Conservation (phyloP, 2,797 vertebrate species). For the Eutrigla gurnardus region DNA sequence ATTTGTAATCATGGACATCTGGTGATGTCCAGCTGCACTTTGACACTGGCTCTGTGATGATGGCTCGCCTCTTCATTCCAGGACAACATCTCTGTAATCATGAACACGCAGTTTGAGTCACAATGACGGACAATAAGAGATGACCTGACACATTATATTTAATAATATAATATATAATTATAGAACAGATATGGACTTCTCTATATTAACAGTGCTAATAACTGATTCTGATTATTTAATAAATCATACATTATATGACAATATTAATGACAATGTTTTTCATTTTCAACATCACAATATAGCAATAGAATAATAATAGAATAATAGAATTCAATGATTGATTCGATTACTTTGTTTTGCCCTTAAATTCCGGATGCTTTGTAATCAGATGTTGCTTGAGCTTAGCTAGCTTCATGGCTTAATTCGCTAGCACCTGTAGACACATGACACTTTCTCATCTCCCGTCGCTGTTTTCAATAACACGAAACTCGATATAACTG, state of each 20-base stretch:
- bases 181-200: neutral
- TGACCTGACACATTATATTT: neutral
- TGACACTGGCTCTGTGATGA: neutral
- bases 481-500: no score
- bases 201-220: neutral
- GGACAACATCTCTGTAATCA: conserved; percentile 4
- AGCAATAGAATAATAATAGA: neutral
- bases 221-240: neutral
- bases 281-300: neutral
- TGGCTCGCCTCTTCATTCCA: conserved; percentile 1
- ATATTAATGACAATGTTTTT: neutral
- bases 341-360: neutral
- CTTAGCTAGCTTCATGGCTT: no score
- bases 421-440: no score
- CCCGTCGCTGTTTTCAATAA: no score
- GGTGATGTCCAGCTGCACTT: conserved; percentile 8
- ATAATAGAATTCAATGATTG: neutral
- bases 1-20: conserved; percentile 23
- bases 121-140: neutral
- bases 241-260: neutral
- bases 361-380: no score
- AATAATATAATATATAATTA: no score
- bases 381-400: no score
- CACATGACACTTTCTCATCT: no score
- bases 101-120: conserved; percentile 1